Evolutionary conservation across 2,888 invertebrate genomes (phyloP).

Genomic region (Xestoiulus laeticollis): DNA sequence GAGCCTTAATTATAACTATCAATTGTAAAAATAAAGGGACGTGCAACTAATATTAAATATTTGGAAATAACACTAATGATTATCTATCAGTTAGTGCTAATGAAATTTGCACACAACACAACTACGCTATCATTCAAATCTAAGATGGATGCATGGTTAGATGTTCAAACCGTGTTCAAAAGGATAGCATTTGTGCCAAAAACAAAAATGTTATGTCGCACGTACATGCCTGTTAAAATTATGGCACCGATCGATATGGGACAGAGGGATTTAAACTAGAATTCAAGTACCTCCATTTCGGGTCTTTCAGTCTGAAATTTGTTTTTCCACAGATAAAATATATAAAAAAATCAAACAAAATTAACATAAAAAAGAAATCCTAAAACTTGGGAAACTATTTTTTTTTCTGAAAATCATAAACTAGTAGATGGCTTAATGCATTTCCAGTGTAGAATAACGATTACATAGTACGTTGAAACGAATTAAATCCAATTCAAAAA

Average conservation of each 20-base stretch:
- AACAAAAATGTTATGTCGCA: neutral
- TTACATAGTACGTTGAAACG: neutral
- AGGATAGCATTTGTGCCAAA: neutral
- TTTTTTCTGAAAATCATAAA: neutral
- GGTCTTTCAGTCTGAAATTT: neutral
- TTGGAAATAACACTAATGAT: no score
- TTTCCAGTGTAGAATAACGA: neutral
- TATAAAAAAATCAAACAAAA: neutral
- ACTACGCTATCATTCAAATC: neutral
- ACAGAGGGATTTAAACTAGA: neutral
- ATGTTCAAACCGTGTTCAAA: neutral
- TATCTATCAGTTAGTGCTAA: no score
- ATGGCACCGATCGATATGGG: neutral
- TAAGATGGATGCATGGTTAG: neutral
- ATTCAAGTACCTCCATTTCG: slow-evolving; percentile 50
- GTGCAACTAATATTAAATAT: neutral
- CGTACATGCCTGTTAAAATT: neutral
- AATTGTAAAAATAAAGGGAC: neutral
- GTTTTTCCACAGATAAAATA: slow-evolving; percentile 43
- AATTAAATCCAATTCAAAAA: neutral
- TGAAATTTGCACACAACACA: neutral
- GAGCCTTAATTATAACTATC: no score
- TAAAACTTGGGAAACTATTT: neutral
- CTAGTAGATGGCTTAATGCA: neutral
- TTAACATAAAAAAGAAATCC: neutral